Evolutionary conservation across 53 echinoderm and acorn worm species (phyloP).

Genomic region (Temnopleurus reevesii): DNA sequence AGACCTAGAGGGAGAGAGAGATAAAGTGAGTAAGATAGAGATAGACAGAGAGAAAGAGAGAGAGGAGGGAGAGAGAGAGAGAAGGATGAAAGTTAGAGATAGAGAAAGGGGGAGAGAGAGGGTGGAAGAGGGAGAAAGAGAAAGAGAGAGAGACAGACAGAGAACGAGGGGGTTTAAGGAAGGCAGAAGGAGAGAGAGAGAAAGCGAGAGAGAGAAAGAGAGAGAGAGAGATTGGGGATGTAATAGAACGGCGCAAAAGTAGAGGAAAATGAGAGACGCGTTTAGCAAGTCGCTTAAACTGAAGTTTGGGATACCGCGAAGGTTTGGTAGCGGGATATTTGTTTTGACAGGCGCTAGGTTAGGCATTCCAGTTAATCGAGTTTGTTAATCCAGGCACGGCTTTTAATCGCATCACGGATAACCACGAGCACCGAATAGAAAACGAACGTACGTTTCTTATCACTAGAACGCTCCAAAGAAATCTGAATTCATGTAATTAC

Average conservation of each 20-base stretch:
- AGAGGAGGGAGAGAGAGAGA: background rate
- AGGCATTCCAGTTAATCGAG: slow-evolving; percentile 15
- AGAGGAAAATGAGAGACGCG: background rate
- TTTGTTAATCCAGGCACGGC: slow-evolving; percentile 46
- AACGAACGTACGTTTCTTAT: background rate
- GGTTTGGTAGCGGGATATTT: slow-evolving; percentile 25
- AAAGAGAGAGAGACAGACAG: background rate
- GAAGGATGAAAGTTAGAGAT: background rate
- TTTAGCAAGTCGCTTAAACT: background rate
- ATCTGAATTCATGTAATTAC: background rate
- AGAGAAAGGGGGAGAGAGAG: background rate
- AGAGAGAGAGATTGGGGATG: background rate
- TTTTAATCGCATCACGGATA: slow-evolving; percentile 12
- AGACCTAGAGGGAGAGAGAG: background rate
- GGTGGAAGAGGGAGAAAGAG: background rate
- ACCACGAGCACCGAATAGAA: background rate
- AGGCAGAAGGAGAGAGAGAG: background rate
- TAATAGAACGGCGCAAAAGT: no score
- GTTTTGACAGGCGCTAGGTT: slow-evolving; percentile 47
- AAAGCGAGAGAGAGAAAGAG: background rate
- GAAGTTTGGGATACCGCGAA: background rate
- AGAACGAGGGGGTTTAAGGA: background rate
- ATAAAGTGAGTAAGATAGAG: background rate
- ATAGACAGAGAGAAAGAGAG: background rate
- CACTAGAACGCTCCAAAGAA: background rate